phyloP scores from a whole-genome alignment of 2,797 vertebrate genomes.

The Phataginus tetradactyla region DNA sequence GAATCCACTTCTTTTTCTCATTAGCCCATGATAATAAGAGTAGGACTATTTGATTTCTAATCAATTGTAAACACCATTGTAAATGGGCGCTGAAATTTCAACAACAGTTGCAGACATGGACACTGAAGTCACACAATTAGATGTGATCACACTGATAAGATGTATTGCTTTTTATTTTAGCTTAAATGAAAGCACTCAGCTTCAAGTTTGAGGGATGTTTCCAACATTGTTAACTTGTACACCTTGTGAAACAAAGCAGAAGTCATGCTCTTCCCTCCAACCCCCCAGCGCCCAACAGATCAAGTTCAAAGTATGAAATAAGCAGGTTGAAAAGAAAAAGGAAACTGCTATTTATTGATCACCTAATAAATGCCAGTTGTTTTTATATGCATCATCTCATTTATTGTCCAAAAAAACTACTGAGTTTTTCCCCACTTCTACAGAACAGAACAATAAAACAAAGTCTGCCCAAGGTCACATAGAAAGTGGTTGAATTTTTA shows the following conservation, averaged over 20 bases:
- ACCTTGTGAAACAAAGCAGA: conserved; percentile 28
- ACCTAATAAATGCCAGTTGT: neutral
- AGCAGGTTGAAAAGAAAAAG: conserved; percentile 40
- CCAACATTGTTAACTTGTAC: neutral
- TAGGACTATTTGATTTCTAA: conserved; percentile 1
- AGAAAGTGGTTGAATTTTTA: neutral
- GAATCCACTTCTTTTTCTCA: conserved; percentile 13
- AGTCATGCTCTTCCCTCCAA: neutral
- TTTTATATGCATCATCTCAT: neutral
- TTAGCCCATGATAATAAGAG: neutral
- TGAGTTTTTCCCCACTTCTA: neutral
- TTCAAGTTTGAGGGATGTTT: neutral
- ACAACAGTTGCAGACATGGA: neutral
- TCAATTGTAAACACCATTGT: neutral
- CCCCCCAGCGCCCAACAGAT: neutral
- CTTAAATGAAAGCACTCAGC: neutral
- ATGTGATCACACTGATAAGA: neutral
- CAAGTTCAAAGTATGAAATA: conserved; percentile 20
- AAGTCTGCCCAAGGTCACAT: neutral
- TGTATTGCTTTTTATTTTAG: neutral
- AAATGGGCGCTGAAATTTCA: conserved; percentile 5
- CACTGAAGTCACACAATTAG: neutral
- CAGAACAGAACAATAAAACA: neutral
- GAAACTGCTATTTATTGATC: conserved; percentile 19
- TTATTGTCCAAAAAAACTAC: neutral